Conservation (phyloP, 2,797 vertebrate species). For the Chiloscyllium punctatum region DNA sequence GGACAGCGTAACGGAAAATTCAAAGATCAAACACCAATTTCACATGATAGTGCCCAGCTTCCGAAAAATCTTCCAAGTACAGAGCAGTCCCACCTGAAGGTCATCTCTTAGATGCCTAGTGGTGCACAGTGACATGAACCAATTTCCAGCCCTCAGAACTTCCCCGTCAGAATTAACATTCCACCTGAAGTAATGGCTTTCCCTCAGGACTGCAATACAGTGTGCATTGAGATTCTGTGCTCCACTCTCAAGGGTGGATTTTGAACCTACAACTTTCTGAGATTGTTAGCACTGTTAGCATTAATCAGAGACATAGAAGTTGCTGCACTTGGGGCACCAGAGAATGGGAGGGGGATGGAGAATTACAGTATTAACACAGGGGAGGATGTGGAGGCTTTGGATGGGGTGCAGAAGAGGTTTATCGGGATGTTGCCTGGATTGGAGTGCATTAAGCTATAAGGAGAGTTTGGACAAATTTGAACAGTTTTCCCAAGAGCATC, state of each 20-base stretch:
- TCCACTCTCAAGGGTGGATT: neutral
- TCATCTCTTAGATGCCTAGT: neutral
- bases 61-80: neutral
- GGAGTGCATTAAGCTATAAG: too few relatives aligned
- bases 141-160: neutral
- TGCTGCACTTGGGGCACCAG: neutral
- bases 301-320: neutral
- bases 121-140: neutral
- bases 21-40: neutral
- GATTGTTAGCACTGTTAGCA: neutral
- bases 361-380: neutral
- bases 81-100: neutral
- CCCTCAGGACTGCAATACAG: neutral
- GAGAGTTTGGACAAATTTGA: too few relatives aligned
- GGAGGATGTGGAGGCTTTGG: too few relatives aligned
- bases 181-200: neutral
- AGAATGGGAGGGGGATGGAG: neutral
- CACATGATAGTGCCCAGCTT: neutral
- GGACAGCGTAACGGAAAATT: neutral
- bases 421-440: too few relatives aligned
- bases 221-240: neutral
- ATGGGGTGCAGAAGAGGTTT: too few relatives aligned
- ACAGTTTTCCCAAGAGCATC: too few relatives aligned
- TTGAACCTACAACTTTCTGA: neutral
- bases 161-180: neutral